Conservation (phyloP, 2,888 invertebrate genomes). For the Lithophane leautieri region DNA sequence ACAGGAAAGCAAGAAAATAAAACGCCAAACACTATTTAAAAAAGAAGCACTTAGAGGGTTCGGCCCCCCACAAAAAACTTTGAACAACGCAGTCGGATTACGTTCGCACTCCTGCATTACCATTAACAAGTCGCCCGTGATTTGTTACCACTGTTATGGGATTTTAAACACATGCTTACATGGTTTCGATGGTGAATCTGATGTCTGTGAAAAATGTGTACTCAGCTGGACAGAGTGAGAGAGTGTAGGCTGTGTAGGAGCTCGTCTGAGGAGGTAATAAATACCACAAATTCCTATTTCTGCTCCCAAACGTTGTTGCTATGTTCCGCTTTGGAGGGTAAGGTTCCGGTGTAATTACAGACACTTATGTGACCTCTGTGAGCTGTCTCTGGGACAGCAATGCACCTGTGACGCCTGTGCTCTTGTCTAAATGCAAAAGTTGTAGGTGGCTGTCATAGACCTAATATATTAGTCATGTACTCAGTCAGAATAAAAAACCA, state of each 20-base stretch:
- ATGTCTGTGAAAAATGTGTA: too few species aligned
- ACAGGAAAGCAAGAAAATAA: background rate
- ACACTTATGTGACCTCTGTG: too few species aligned
- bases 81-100: conserved; percentile 42
- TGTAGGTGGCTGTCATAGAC: too few species aligned
- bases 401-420: too few species aligned
- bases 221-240: too few species aligned
- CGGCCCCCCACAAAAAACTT: conserved; percentile 7
- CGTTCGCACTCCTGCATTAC: conserved; percentile 38
- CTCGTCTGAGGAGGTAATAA: background rate
- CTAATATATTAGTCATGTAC: too few species aligned
- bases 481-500: too few species aligned
- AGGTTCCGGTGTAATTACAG: too few species aligned
- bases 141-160: conserved; percentile 39
- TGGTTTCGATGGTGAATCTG: background rate
- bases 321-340: too few species aligned
- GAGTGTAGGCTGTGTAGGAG: background rate
- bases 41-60: background rate
- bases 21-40: background rate
- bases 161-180: conserved; percentile 45
- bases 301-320: too few species aligned
- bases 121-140: conserved; percentile 38
- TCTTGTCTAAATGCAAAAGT: too few species aligned
- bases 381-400: too few species aligned
- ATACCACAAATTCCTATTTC: background rate